Conservation (phyloP, 2,797 vertebrate genomes). For the Megalops cyprinoides region DNA sequence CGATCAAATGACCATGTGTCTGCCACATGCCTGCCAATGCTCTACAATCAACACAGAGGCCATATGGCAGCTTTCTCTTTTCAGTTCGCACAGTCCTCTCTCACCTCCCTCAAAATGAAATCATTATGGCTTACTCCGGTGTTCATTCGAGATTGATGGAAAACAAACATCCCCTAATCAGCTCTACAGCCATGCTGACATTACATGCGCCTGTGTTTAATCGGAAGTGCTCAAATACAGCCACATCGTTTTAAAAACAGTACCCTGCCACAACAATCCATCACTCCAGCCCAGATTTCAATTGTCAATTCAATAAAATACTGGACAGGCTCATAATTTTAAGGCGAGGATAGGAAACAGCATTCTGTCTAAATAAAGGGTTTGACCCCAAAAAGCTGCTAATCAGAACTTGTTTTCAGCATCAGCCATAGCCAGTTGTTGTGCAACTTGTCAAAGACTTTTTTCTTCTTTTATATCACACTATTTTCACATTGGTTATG, state of each 20-base stretch:
- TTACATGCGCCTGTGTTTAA: not conserved
- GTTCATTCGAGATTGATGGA: not conserved
- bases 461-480: too few relatives aligned
- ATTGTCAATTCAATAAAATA: constrained; percentile 7
- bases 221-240: not conserved
- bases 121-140: not conserved
- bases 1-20: constrained; percentile 20
- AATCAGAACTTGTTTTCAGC: not conserved
- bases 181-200: not conserved
- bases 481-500: not conserved
- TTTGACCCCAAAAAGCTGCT: not conserved
- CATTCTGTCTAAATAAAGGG: not conserved
- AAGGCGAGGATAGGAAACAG: not conserved
- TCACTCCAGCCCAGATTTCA: not conserved
- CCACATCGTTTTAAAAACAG: not conserved
- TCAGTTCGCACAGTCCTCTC: not conserved
- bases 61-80: not conserved
- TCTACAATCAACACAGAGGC: not conserved
- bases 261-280: not conserved
- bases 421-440: not conserved
- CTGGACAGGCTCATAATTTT: not conserved
- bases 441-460: too few relatives aligned
- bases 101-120: not conserved
- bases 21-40: not conserved
- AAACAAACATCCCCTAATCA: not conserved